phyloP scores from a whole-genome alignment of 2,888 invertebrate species.

The Hirtodrosophila cameraria region DNA sequence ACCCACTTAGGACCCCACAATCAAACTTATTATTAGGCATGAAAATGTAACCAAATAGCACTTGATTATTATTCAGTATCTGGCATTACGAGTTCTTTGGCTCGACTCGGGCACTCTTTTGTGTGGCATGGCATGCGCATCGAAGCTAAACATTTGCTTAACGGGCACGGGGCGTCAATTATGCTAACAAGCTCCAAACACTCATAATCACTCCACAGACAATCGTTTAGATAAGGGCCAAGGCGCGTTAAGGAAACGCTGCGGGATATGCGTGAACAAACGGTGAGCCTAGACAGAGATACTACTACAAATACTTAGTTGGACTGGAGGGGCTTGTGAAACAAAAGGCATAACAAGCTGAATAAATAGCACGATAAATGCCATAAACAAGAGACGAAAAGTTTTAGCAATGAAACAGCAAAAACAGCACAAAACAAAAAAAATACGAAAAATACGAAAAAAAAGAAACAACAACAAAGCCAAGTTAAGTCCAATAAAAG shows the following conservation, averaged over 20 bases:
- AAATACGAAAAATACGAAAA: slow-evolving; percentile 24
- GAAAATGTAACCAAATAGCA: slow-evolving; percentile 69
- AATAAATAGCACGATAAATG: slow-evolving; percentile 79
- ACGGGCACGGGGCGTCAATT: slow-evolving; percentile 76
- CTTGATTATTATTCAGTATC: slow-evolving; percentile 76
- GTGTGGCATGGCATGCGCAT: slow-evolving; percentile 9
- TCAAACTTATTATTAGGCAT: slow-evolving; percentile 67
- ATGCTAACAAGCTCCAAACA: slow-evolving; percentile 79
- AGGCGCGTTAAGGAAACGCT: slow-evolving; percentile 77
- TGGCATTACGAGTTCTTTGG: slow-evolving; percentile 42
- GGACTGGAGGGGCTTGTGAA: slow-evolving; percentile 43
- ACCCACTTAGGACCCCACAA: slow-evolving; percentile 19
- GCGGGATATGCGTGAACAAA: slow-evolving; percentile 67
- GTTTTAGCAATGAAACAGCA: slow-evolving; percentile 62
- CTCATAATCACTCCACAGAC: slow-evolving; percentile 81
- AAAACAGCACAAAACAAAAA: slow-evolving; percentile 35
- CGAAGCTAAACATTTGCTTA: slow-evolving; percentile 33
- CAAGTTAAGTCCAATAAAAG: slow-evolving; percentile 75
- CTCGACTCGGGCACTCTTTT: slow-evolving; percentile 25
- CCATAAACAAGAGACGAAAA: slow-evolving; percentile 78
- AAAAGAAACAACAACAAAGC: slow-evolving; percentile 3
- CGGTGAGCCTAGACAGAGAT: slow-evolving; percentile 47
- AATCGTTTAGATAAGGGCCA: slow-evolving; percentile 78
- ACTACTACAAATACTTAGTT: slow-evolving; percentile 39
- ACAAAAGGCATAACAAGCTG: slow-evolving; percentile 73